Conservation (phyloP, 2,113 vertebrate genomes). For the Aegithalos caudatus region DNA sequence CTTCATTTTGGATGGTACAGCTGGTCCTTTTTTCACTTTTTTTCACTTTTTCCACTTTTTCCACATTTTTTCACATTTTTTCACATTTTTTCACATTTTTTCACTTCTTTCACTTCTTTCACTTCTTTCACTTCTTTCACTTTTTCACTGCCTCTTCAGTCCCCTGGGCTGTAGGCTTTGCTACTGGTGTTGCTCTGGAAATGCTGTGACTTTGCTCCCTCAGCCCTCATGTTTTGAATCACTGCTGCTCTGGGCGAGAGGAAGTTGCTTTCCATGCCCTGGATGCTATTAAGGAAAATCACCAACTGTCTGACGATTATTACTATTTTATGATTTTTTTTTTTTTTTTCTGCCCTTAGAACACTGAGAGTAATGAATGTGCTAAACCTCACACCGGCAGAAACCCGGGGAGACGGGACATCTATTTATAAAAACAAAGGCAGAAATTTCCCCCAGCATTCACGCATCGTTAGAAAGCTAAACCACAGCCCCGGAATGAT, state of each 20-base stretch:
- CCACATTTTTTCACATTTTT: neutral
- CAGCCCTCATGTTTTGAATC: neutral
- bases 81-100: neutral
- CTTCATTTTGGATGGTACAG: neutral
- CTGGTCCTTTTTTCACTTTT: neutral
- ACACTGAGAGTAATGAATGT: neutral
- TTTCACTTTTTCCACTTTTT: neutral
- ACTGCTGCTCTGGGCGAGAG: neutral
- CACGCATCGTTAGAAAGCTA: neutral
- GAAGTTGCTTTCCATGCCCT: neutral
- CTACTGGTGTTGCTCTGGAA: neutral
- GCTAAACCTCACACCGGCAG: neutral
- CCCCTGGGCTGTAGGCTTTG: neutral
- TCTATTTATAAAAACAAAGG: neutral
- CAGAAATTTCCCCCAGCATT: neutral
- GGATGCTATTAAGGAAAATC: neutral
- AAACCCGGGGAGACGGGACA: neutral
- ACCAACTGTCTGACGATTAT: neutral
- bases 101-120: neutral
- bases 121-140: too few species aligned
- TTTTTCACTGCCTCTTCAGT: neutral
- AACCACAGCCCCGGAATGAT: neutral
- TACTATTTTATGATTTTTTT: neutral
- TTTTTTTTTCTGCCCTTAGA: neutral
- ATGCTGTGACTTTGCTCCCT: neutral